Evolutionary conservation across 1,140 invertebrate genomes (phyloP).

Genomic region (Fragariocoptes setiger): DNA sequence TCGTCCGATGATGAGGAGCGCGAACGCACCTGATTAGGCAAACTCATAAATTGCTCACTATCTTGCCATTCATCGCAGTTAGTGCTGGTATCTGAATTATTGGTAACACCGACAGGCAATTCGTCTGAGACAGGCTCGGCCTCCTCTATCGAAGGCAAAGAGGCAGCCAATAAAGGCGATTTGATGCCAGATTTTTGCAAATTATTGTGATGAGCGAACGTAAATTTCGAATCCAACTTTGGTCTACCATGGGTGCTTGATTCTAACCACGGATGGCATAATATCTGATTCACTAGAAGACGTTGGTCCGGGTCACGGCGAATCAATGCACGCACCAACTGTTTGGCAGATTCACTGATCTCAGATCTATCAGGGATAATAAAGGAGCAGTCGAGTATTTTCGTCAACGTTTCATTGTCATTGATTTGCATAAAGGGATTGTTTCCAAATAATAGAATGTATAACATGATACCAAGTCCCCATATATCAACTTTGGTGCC

Average conservation of each 20-base stretch:
- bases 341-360: conserved; percentile 6
- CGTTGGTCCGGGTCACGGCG: conserved; percentile 52
- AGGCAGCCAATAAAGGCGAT: too few relatives aligned
- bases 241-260: background rate
- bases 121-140: too few relatives aligned
- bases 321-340: conserved; percentile 7
- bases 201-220: too few relatives aligned
- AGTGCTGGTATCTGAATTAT: too few relatives aligned
- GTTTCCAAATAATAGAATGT: conserved; percentile 8
- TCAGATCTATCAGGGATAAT: conserved; percentile 5
- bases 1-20: too few relatives aligned
- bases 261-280: conserved; percentile 45
- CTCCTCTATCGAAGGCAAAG: too few relatives aligned
- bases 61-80: too few relatives aligned
- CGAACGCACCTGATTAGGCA: too few relatives aligned
- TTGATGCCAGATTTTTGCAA: too few relatives aligned
- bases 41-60: too few relatives aligned
- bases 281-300: conserved; percentile 55
- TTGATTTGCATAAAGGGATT: conserved; percentile 11
- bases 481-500: conserved; percentile 23
- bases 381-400: conserved; percentile 9
- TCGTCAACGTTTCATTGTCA: conserved; percentile 9
- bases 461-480: conserved; percentile 26
- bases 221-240: too few relatives aligned
- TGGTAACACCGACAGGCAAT: too few relatives aligned